Percentiles rank a stretch among this genome's conserved stretches.
Conservation (phyloP, 2,797 vertebrate genomes). For the Leucoraja ocellata region DNA sequence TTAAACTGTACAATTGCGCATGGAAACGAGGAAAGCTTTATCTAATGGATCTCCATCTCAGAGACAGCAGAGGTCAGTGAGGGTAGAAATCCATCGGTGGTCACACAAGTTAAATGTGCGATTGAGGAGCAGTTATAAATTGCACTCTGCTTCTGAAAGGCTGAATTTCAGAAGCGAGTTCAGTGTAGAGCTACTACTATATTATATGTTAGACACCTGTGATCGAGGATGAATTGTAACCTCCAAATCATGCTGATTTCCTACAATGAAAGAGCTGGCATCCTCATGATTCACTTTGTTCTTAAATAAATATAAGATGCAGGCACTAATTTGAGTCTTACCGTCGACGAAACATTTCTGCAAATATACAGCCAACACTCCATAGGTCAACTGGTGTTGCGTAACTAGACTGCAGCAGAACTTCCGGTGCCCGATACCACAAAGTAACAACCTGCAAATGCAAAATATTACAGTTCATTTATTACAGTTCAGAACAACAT, state of each 20-base stretch:
- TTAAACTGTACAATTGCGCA: not conserved
- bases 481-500: not conserved
- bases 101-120: no score
- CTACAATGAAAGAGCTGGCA: no score
- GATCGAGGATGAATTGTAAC: no score
- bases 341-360: conserved; percentile 85
- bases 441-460: conserved; percentile 76
- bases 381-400: conserved; percentile 86
- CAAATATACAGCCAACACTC: conserved; percentile 87
- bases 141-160: no score
- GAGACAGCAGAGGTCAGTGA: not conserved
- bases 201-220: no score
- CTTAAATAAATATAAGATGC: conserved; percentile 41
- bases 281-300: conserved; percentile 29
- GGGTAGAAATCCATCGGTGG: no score
- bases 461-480: not conserved
- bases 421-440: conserved; percentile 84
- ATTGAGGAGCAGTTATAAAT: no score
- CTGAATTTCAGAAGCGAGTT: no score
- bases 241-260: not conserved
- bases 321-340: conserved; percentile 55
- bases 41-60: not conserved
- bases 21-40: not conserved
- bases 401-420: conserved; percentile 82
- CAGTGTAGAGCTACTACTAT: no score